A percentile compares a stretch with the other conserved stretches of the same genome.
Conservation (phyloP, 2,888 invertebrate genomes). For the Cabera pusaria region DNA sequence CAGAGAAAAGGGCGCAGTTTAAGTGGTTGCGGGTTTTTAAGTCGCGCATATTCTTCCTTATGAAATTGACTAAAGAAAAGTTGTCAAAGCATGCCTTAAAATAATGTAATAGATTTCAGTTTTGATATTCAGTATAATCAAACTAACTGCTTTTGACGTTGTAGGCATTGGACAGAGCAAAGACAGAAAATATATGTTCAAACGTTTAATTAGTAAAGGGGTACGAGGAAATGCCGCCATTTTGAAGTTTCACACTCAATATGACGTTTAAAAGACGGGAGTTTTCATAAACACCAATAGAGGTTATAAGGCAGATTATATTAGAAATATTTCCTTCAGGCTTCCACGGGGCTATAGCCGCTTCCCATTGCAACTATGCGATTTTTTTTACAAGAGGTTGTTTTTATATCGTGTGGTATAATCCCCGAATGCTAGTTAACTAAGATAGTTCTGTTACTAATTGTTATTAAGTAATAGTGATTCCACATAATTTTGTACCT, state of each 20-base stretch:
- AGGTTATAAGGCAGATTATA: constrained; percentile 56
- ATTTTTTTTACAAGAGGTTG: constrained; percentile 35
- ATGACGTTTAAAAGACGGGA: constrained; percentile 53
- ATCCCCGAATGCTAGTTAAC: constrained; percentile 56
- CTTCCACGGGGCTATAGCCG: constrained; percentile 56
- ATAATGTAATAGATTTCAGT: too few relatives aligned
- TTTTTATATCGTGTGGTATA: constrained; percentile 39
- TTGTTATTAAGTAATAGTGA: constrained; percentile 60
- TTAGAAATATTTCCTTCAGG: constrained; percentile 57
- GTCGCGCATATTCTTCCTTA: too few relatives aligned
- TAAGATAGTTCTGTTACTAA: constrained; percentile 56
- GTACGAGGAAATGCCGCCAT: constrained; percentile 34
- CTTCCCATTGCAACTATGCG: constrained; percentile 47
- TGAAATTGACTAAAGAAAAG: too few relatives aligned
- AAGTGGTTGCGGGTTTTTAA: too few relatives aligned
- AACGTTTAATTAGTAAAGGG: too few relatives aligned
- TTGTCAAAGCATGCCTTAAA: too few relatives aligned
- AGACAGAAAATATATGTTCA: too few relatives aligned
- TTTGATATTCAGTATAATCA: too few relatives aligned
- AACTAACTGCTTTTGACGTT: too few relatives aligned
- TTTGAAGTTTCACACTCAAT: constrained; percentile 24
- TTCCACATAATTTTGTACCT: constrained; percentile 69
- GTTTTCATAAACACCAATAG: constrained; percentile 55
- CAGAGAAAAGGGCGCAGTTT: too few relatives aligned
- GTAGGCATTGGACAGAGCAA: too few relatives aligned